phyloP scores from a whole-genome alignment of 2,113 vertebrate genomes.

The Poicephalus gulielmi region DNA sequence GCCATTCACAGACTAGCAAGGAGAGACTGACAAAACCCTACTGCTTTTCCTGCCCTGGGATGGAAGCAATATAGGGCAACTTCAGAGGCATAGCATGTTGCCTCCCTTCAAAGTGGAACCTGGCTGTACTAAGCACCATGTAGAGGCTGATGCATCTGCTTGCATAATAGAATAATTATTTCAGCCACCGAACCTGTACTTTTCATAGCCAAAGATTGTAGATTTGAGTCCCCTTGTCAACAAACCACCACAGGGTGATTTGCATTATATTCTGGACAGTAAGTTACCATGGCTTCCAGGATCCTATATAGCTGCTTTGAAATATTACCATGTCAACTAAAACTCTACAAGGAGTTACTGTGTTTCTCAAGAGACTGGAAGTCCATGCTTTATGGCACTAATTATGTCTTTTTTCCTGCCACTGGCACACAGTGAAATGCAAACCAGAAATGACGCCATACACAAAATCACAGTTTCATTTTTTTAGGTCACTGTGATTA shows the following conservation, averaged over 20 bases:
- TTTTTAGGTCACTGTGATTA: background rate
- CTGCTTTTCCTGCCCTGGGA: rapidly evolving
- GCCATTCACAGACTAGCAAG: background rate
- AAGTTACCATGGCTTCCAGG: constrained; percentile 18
- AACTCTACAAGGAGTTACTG: background rate
- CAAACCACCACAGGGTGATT: background rate
- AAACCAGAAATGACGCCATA: background rate
- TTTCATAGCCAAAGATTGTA: background rate
- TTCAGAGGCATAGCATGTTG: background rate
- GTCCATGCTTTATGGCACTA: background rate
- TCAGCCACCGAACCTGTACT: background rate
- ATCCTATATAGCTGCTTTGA: background rate
- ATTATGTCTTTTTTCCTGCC: background rate
- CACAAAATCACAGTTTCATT: background rate
- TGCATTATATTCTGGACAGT: background rate
- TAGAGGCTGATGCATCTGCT: background rate
- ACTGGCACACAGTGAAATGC: background rate
- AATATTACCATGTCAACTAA: background rate
- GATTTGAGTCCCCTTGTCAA: background rate
- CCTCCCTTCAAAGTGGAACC: background rate
- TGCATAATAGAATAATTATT: background rate
- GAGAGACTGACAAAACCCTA: background rate
- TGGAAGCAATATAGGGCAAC: background rate
- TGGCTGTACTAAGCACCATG: background rate
- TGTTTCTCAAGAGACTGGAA: background rate